phyloP scores from a whole-genome alignment of 2,113 vertebrate species.

The Alligator mississippiensis region DNA sequence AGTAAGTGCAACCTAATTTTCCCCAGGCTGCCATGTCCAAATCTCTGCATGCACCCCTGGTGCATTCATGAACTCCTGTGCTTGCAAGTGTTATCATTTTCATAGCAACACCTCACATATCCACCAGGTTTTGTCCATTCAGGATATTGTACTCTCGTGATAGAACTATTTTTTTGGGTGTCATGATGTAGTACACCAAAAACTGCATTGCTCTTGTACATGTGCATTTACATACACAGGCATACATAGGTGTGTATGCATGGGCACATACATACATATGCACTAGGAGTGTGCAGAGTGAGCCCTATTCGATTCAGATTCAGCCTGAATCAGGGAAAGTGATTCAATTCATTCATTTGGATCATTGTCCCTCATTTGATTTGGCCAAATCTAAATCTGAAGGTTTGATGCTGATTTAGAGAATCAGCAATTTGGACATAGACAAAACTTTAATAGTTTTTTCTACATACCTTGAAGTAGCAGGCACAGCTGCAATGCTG shows the following conservation, averaged over 20 bases:
- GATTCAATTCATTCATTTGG: no score
- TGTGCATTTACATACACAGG: background rate
- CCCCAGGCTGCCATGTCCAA: background rate
- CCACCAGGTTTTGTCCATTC: constrained; percentile 2
- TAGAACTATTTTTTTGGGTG: background rate
- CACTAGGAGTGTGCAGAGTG: rapidly evolving
- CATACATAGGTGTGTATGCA: background rate
- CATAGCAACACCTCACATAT: constrained; percentile 29
- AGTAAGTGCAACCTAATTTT: background rate
- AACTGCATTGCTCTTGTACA: background rate
- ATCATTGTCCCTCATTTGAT: no score
- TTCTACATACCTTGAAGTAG: no score
- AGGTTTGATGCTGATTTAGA: no score
- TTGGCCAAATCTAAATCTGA: no score
- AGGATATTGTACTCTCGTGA: constrained; percentile 3
- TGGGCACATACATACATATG: background rate
- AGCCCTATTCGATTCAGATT: no score
- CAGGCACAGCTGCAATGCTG: no score
- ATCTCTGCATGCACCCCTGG: background rate
- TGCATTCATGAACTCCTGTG: constrained; percentile 32
- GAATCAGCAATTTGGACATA: no score
- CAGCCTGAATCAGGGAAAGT: no score
- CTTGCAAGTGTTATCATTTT: constrained; percentile 34
- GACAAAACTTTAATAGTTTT: no score
- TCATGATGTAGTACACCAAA: background rate